Percentiles rank a stretch among this genome's conserved stretches.
These are phyloP conservation scores for Danaus plexippus DNA, from an alignment of 1,140 invertebrate species.

Conservation along the genomic window DNA sequence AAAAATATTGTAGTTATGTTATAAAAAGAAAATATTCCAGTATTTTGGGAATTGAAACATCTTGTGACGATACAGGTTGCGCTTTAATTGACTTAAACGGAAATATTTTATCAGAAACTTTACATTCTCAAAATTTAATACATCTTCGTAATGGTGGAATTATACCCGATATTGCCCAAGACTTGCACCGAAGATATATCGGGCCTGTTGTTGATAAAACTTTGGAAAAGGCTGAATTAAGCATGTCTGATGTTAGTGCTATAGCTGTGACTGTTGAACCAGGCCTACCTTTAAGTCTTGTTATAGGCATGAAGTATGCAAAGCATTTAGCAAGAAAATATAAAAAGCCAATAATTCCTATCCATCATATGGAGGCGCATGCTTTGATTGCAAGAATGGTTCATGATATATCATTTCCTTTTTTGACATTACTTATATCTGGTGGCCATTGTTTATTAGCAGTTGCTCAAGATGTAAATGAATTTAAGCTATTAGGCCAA, in stretches of 20 bases:
- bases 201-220: slow-evolving; percentile 80
- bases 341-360: slow-evolving; percentile 92
- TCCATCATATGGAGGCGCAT: slow-evolving; percentile 99
- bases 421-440: slow-evolving; percentile 90
- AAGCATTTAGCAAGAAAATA: slow-evolving; percentile 81
- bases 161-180: slow-evolving; percentile 88
- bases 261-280: slow-evolving; percentile 93
- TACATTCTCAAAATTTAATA: slow-evolving; percentile 82
- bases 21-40: slow-evolving; percentile 11
- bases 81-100: slow-evolving; percentile 86
- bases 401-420: slow-evolving; percentile 85
- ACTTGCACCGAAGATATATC: slow-evolving; percentile 87
- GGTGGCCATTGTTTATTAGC: slow-evolving; percentile 93
- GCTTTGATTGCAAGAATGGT: slow-evolving; percentile 88
- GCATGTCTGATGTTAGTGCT: slow-evolving; percentile 83
- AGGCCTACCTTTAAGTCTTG: slow-evolving; percentile 84
- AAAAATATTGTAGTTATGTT: no score
- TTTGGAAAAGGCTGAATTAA: slow-evolving; percentile 76
- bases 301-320: slow-evolving; percentile 89
- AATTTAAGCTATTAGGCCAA: slow-evolving; percentile 86
- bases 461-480: slow-evolving; percentile 81
- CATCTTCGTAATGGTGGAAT: slow-evolving; percentile 93
- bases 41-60: slow-evolving; percentile 94
- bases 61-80: slow-evolving; percentile 97
- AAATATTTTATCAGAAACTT: slow-evolving; percentile 82